These are phyloP conservation scores for Dromaius novaehollandiae DNA, from an alignment of 2,113 vertebrate genomes.

Conservation along the genomic window DNA sequence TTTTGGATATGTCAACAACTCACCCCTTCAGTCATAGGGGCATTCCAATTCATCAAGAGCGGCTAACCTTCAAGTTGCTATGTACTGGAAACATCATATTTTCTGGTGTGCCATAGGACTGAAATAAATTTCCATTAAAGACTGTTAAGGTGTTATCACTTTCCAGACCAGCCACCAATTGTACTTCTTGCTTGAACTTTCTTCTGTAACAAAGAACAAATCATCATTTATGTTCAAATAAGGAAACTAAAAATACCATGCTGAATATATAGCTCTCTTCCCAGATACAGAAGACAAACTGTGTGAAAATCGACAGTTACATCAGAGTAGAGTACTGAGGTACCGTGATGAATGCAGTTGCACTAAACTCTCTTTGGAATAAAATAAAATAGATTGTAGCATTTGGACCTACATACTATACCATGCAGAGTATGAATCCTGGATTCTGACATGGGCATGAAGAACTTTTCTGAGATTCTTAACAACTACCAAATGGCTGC, in stretches of 20 bases:
- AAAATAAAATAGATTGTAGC: neutral
- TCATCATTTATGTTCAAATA: constrained; percentile 12
- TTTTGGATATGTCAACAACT: neutral
- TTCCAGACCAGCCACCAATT: constrained; percentile 31
- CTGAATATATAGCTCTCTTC: neutral
- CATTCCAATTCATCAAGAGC: neutral
- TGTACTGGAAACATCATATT: neutral
- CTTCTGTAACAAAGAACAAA: constrained; percentile 11
- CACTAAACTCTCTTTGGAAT: neutral
- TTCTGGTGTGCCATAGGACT: neutral
- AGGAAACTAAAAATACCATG: neutral
- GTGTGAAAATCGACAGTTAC: neutral
- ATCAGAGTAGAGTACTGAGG: neutral
- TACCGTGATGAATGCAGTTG: neutral
- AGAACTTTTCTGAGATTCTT: neutral
- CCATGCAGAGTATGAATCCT: neutral
- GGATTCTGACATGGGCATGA: neutral
- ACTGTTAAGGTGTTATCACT: neutral
- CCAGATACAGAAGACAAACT: neutral
- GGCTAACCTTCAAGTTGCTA: neutral
- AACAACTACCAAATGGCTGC: neutral
- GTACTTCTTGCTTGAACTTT: constrained; percentile 27
- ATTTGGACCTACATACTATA: neutral
- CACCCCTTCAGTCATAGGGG: neutral
- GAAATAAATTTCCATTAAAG: constrained; percentile 23